Evolutionary conservation across 2,888 invertebrate species (phyloP), one percentile per base, ranked within the genome.

Genomic region (Phaonia tiefii): DNA sequence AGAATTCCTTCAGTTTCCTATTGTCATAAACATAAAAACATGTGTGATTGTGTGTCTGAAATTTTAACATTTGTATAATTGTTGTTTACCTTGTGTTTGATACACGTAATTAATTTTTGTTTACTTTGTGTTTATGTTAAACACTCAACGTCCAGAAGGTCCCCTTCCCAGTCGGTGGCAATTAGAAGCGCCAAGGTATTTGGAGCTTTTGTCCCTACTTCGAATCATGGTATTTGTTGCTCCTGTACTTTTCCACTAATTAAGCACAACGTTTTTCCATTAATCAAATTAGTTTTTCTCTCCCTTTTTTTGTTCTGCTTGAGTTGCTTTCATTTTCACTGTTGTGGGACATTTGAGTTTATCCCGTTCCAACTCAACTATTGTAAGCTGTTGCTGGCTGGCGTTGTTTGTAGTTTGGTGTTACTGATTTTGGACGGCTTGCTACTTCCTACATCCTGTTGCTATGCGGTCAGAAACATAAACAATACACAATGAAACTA

Each of bases 201-300:
- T n/a, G 7, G 49, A 8, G 25, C 22, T 37, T 37, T 10, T 39
- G 8, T 4, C 42, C n/a, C 20, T n/a, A 20, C 17, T 42, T 17
- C 13, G 22, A 1, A 44, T 13, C 10, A 1, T 13, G 3, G 31
- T 31, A 31, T 22, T 20, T 20, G 42, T 20, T 2, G 5, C 42
- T 63, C 17, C 22, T 8, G 42, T 63, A 63, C 63, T 63, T 75
- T 51, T 70, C 70, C 31, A 54, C 69, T 75, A 75, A 75, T 75
- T 69, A 70, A 70, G 69, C 75, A 70, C 60, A 75, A 75, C 69
- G 54, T 75, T 54, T 75, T 70, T 75, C 70, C 70, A 75, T 75
- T 75, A 75, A 75, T 75, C 75, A 75, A 75, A 65, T 75, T 63
- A 63, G 51, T 70, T 75, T 60, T 75, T 75, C 25, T 51, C 20